Evolutionary conservation across 2,113 vertebrate genomes (phyloP), one percentile per base, ranked within the genome.

Genomic region (Verasper variegatus): DNA sequence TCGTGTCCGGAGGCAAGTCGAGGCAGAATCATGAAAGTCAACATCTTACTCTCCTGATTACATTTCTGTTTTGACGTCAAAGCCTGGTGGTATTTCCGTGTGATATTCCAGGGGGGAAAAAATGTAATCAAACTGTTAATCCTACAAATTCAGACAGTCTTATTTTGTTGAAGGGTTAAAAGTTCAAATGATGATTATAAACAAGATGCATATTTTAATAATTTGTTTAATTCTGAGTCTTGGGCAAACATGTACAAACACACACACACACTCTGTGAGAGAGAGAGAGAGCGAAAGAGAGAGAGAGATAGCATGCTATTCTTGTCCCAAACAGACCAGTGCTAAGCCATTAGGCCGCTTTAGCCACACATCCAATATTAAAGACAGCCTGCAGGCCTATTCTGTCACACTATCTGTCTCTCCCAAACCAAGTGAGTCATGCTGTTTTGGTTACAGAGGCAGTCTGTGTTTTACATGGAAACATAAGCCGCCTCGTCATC

Each of bases 301-400:
- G 51, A 70, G 13, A 51, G 15, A 67, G 58, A 89, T 84, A 87
- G 52, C 61, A 45, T 55, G 80, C 84, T 91, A 88, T 91, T 91
- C 82, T 81, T 47, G 83, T 89, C 81, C 71, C 78, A 86, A 84
- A 78, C 78, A 90, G 76, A 79, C 88, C 80, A 71, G 82, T 77
- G 89, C 83, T 71, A 68, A 91, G 82, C 82, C 83, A 88, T 90
- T 89, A 86, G 86, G 73, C 77, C 14, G 45, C 73, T 81, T 85
- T 74, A 82, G 78, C 85, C 85, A 81, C 85, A 89, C 91, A 87
- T 90, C 80, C 76, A 89, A 87, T 89, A 91, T 89, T 91, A 91
- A 92, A 89, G 86, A 88, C 72, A 80, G 80, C 81, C 87, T 84
- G 26, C 71, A 81, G 82, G 66, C 56, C 81, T 74, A 11, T 67